A percentile compares a stretch with the other conserved stretches of the same genome.
Evolutionary conservation across 2,113 vertebrate species (phyloP).

Genomic region (Periophthalmus modestus): DNA sequence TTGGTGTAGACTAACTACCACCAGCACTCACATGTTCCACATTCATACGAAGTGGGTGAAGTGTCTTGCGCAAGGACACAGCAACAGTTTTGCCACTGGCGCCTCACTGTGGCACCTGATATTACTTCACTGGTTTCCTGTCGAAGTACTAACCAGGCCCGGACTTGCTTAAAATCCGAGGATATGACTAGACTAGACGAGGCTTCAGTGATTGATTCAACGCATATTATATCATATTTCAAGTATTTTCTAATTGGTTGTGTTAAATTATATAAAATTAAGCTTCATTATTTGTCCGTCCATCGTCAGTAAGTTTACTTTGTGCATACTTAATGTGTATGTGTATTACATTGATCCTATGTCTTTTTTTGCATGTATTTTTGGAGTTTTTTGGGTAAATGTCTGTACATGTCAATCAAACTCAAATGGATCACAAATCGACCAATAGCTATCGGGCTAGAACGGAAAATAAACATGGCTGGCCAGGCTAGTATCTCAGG

Average conservation of each 20-base stretch:
- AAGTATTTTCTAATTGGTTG: background rate
- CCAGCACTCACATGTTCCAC: too few species aligned
- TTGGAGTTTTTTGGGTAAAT: background rate
- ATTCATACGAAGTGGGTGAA: too few species aligned
- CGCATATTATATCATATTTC: background rate
- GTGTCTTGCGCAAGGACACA: too few species aligned
- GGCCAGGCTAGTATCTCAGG: slow-evolving; percentile 31
- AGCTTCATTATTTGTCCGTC: too few species aligned
- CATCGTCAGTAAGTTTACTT: background rate
- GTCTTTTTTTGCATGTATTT: background rate
- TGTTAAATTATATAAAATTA: too few species aligned
- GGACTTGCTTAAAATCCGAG: too few species aligned
- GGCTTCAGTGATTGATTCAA: background rate
- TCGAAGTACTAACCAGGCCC: too few species aligned
- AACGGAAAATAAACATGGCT: background rate
- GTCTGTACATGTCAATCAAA: background rate
- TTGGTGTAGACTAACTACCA: too few species aligned
- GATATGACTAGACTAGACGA: too few species aligned
- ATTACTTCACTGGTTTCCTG: too few species aligned
- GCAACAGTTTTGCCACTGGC: too few species aligned
- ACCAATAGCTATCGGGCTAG: background rate
- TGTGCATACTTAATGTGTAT: background rate
- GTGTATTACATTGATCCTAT: background rate
- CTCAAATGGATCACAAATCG: background rate
- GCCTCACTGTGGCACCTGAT: too few species aligned